Conservation (phyloP, 2,888 invertebrate species). For the Sylvicola cinctus region DNA sequence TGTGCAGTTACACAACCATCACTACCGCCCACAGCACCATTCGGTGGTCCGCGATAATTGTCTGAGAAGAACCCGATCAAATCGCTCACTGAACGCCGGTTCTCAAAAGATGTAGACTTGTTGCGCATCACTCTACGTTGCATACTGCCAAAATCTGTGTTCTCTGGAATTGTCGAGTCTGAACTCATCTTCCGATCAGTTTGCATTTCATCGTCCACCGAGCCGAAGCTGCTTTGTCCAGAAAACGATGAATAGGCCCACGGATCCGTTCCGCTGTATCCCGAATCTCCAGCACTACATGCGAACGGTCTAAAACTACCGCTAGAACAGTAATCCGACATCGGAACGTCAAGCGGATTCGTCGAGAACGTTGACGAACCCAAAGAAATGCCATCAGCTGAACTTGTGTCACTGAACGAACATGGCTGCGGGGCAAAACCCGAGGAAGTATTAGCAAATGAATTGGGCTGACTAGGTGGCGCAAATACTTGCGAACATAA, state of each 20-base stretch:
- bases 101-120: slow-evolving; percentile 26
- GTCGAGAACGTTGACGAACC: slow-evolving; percentile 14
- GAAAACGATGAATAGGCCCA: slow-evolving; percentile 15
- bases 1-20: slow-evolving; percentile 17
- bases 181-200: slow-evolving; percentile 18
- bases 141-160: slow-evolving; percentile 30
- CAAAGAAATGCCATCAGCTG: slow-evolving; percentile 22
- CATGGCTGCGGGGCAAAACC: slow-evolving; percentile 1
- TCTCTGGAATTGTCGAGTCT: slow-evolving; percentile 16
- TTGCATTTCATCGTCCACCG: slow-evolving; percentile 18
- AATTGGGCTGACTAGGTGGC: slow-evolving; percentile 26
- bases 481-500: slow-evolving; percentile 40
- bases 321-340: slow-evolving; percentile 7
- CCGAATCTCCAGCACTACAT: slow-evolving; percentile 18
- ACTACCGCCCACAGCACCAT: slow-evolving; percentile 12
- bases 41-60: slow-evolving; percentile 10
- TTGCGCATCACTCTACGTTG: slow-evolving; percentile 37
- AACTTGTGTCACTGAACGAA: slow-evolving; percentile 11
- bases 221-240: slow-evolving; percentile 21
- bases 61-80: slow-evolving; percentile 23
- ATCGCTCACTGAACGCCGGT: slow-evolving; percentile 22
- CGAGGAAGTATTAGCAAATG: slow-evolving; percentile 6
- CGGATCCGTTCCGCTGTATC: slow-evolving; percentile 16
- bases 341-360: slow-evolving; percentile 20
- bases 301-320: neutral